Base-by-base conservation (phyloP, 2,888 invertebrate genomes). In the Eubasilissa splendida region DNA sequence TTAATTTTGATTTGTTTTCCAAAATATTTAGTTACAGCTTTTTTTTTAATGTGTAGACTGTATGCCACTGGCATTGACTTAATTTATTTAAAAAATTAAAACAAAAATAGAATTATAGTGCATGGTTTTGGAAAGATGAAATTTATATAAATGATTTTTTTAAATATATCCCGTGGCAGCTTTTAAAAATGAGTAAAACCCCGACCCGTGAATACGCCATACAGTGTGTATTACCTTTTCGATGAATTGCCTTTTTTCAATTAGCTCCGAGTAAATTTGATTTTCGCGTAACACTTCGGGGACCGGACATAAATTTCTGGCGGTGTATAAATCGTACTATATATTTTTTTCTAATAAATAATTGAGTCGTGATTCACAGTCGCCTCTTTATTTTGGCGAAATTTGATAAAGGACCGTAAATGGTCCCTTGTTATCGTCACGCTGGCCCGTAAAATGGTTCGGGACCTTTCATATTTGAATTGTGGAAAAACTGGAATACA, bases 361-460 rank as follows among this genome's bases (percentile, higher is more conserved):
- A 70, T 22, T 54, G 54, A 70, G 66, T 63, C 12, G 10, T 4
- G 54, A 54, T 54, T 54, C 31, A 52, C 70, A 22, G 54, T n/a
- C 4, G 54, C 31, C 53, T 53, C 54, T 70, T 70, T 70, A 70
- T 70, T 70, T 54, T 54, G 50, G 50, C 42, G 42, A 70, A 54
- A 70, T 70, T 14, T 70, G 70, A 70, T 70, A 70, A 70, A 70
- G 54, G 31, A 31, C 31, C 53, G 31, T 70, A 70, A 70, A 70
- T 70, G 70, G 52, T 70, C 70, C 54, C 54, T 70, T 70, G 70
- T 70, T 70, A 70, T 50, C 66, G 63, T 63, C 42, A 42, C 42
- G 42, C 42, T 7, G 42, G 12, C 63, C 63, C 33, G 33, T 31
- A 63, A 42, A 63, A 63, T 63, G 63, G 12, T 12, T 7, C 12